Conservation (phyloP, 2,888 invertebrate species). For the Panzeria rudis region DNA sequence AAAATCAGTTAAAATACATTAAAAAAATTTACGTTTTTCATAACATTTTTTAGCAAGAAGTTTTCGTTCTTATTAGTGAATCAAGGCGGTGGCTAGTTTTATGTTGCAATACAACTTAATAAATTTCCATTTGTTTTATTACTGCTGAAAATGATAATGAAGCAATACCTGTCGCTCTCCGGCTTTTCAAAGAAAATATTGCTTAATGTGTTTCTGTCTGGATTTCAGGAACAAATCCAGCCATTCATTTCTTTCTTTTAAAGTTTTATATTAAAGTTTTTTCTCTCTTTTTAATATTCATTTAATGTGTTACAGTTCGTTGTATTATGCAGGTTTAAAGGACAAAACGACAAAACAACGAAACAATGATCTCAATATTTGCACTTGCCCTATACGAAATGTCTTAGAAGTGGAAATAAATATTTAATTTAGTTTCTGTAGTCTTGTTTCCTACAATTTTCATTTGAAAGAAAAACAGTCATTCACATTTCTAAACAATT, state of each 20-base stretch:
- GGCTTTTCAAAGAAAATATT: constrained; percentile 4
- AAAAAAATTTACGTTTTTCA: too few relatives aligned
- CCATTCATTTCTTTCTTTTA: background rate
- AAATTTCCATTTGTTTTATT: background rate
- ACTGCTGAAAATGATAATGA: background rate
- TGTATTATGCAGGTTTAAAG: background rate
- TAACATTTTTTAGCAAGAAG: too few relatives aligned
- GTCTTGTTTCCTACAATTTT: background rate
- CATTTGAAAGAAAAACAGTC: background rate
- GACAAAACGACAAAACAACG: background rate
- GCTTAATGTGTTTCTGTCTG: constrained; percentile 32
- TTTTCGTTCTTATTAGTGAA: too few relatives aligned
- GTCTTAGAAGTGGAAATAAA: constrained; percentile 49
- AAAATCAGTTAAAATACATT: too few relatives aligned
- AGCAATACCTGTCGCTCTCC: constrained; percentile 31
- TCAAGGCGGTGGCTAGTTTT: background rate
- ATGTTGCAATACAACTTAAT: background rate
- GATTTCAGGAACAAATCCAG: constrained; percentile 15
- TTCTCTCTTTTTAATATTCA: constrained; percentile 5
- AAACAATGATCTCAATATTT: constrained; percentile 9
- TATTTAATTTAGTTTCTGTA: constrained; percentile 49
- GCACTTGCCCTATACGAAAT: constrained; percentile 2
- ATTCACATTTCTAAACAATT: background rate
- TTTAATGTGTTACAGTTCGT: constrained; percentile 8
- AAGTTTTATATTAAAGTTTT: background rate